phyloP scores from a whole-genome alignment of 2,113 vertebrate genomes.

The Apteryx mantelli region DNA sequence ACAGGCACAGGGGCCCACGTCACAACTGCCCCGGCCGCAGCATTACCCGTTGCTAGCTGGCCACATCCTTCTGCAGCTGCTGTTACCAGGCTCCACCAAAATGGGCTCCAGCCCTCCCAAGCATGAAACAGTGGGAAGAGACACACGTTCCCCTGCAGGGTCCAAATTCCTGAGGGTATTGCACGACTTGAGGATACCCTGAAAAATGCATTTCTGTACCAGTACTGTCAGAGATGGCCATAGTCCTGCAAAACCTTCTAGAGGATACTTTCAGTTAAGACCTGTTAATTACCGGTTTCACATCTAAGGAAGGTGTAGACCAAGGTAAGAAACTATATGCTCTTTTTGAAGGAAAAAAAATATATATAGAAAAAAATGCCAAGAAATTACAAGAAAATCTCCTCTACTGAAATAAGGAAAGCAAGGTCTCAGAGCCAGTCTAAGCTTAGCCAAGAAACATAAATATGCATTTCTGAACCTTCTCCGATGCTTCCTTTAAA shows the following conservation, averaged over 20 bases:
- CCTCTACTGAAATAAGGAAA: not conserved
- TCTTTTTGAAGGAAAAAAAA: not conserved
- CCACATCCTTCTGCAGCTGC: not conserved
- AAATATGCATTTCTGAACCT: conserved; percentile 23
- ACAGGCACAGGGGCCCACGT: accelerated
- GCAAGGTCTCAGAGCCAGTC: not conserved
- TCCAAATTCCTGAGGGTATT: not conserved
- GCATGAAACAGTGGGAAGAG: accelerated
- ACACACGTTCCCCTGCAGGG: accelerated
- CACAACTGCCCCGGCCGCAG: not conserved
- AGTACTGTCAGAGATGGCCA: not conserved
- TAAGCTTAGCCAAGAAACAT: conserved; percentile 11
- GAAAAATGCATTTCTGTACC: not conserved
- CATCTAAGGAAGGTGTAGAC: not conserved
- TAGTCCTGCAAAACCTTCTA: not conserved
- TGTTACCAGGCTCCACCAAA: accelerated
- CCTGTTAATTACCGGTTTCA: not conserved
- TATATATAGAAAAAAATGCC: not conserved
- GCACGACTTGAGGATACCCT: not conserved
- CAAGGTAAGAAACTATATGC: not conserved
- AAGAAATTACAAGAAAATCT: not conserved
- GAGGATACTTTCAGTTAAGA: not conserved
- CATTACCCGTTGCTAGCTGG: not conserved
- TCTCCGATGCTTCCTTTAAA: not conserved
- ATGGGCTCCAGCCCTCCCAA: not conserved